Conservation (phyloP, 2,888 invertebrate species). For the Linyphia triangularis region DNA sequence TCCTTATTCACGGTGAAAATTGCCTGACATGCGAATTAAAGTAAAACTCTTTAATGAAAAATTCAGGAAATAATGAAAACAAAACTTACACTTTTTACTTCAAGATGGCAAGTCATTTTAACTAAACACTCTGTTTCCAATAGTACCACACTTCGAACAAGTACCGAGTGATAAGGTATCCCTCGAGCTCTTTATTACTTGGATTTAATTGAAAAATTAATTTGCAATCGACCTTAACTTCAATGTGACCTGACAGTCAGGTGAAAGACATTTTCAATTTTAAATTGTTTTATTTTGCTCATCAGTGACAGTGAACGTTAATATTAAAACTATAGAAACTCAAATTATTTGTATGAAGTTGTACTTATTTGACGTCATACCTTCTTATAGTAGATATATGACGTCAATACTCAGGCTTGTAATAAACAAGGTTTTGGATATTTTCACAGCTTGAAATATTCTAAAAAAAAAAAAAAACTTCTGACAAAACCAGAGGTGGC, state of each 20-base stretch:
- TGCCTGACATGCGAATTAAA: background rate
- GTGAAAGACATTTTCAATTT: conserved; percentile 56
- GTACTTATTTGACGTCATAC: too few species aligned
- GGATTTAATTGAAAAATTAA: background rate
- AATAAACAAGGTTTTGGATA: too few species aligned
- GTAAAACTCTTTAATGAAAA: background rate
- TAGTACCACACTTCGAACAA: background rate
- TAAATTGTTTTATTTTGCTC: background rate
- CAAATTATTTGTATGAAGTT: too few species aligned
- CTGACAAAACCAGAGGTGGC: too few species aligned
- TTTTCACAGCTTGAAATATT: too few species aligned
- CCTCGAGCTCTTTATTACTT: background rate
- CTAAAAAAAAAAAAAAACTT: too few species aligned
- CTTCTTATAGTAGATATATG: too few species aligned
- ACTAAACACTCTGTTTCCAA: background rate
- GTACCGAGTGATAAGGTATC: background rate
- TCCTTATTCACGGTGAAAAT: background rate
- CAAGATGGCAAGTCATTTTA: conserved; percentile 52
- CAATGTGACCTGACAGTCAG: conserved; percentile 71
- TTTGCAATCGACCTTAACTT: background rate
- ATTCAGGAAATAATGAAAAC: background rate
- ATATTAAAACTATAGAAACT: too few species aligned
- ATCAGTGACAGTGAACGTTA: conserved; percentile 28
- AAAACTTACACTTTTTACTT: conserved; percentile 56
- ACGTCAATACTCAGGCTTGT: too few species aligned